Percentiles rank a stretch among this genome's conserved stretches.
These are phyloP conservation scores for Willowsia nigromaculata DNA, from an alignment of 2,888 invertebrate genomes.

Conservation along the genomic window DNA sequence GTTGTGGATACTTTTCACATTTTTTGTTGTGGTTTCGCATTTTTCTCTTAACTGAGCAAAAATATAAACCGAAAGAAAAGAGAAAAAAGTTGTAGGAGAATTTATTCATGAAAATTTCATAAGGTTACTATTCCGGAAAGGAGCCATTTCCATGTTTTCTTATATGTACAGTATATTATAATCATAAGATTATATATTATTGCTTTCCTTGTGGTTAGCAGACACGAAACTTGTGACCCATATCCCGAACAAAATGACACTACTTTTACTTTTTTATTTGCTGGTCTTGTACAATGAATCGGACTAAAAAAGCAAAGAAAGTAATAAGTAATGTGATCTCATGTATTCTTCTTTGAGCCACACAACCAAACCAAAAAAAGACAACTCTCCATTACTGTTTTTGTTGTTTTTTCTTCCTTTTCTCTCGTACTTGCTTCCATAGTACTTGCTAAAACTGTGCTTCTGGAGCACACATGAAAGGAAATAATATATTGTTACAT, in stretches of 20 bases:
- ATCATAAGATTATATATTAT: slow-evolving; percentile 50
- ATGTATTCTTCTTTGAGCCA: background rate
- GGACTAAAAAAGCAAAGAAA: background rate
- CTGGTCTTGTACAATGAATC: background rate
- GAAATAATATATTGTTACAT: slow-evolving; percentile 30
- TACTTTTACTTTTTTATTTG: background rate
- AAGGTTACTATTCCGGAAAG: slow-evolving; percentile 64
- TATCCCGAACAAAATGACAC: slow-evolving; percentile 44
- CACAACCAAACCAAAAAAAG: slow-evolving; percentile 10
- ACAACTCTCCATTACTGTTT: slow-evolving; percentile 17
- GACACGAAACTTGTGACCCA: slow-evolving; percentile 45
- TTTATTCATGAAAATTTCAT: slow-evolving; percentile 69
- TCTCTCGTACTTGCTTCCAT: background rate
- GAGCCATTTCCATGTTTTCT: slow-evolving; percentile 56
- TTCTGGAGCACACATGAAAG: background rate
- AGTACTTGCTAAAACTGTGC: background rate
- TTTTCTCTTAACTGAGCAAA: slow-evolving; percentile 3
- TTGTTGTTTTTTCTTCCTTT: background rate
- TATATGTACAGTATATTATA: background rate
- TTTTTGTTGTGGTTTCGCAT: background rate
- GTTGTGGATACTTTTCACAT: background rate
- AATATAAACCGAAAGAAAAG: background rate
- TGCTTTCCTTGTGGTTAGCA: slow-evolving; percentile 42
- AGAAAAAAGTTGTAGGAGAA: background rate
- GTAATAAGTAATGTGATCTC: slow-evolving; percentile 18